These are phyloP conservation scores for Caerostris darwini DNA, from an alignment of 1,140 invertebrate genomes.

Conservation along the genomic window DNA sequence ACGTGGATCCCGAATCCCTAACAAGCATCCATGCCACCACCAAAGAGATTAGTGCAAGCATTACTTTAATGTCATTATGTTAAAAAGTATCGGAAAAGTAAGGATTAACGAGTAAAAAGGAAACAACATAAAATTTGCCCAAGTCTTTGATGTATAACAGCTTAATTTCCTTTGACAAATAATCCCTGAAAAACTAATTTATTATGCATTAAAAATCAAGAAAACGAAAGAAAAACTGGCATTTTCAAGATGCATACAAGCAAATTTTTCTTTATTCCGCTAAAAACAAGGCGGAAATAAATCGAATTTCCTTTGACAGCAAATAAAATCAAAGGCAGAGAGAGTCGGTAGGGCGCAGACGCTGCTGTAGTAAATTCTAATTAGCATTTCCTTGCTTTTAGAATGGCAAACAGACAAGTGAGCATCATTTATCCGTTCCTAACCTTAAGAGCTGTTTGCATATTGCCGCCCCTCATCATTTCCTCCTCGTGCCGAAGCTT, in stretches of 20 bases:
- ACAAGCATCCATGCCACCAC: too few relatives aligned
- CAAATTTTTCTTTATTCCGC: slow-evolving; percentile 22
- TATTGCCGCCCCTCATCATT: slow-evolving; percentile 20
- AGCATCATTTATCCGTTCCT: slow-evolving; percentile 4
- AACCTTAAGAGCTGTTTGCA: not conserved
- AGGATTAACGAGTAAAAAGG: too few relatives aligned
- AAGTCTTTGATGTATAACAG: not conserved
- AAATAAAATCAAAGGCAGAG: slow-evolving; percentile 11
- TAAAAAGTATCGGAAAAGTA: too few relatives aligned
- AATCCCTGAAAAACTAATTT: not conserved
- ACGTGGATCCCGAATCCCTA: too few relatives aligned
- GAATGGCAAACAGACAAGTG: not conserved
- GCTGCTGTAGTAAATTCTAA: slow-evolving; percentile 37
- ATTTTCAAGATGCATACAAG: not conserved
- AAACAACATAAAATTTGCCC: too few relatives aligned
- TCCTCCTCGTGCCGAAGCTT: not conserved
- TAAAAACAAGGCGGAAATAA: not conserved
- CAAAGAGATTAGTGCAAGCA: too few relatives aligned
- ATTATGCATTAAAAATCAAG: not conserved
- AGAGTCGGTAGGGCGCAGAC: slow-evolving; percentile 9
- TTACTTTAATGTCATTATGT: too few relatives aligned
- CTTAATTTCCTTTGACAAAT: not conserved
- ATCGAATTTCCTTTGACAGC: not conserved
- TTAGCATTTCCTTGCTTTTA: not conserved
- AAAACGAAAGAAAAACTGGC: not conserved